Evolutionary conservation across 2,113 vertebrate species (phyloP), one percentile per base, ranked within the genome.

Genomic region (Xerus inauris): DNA sequence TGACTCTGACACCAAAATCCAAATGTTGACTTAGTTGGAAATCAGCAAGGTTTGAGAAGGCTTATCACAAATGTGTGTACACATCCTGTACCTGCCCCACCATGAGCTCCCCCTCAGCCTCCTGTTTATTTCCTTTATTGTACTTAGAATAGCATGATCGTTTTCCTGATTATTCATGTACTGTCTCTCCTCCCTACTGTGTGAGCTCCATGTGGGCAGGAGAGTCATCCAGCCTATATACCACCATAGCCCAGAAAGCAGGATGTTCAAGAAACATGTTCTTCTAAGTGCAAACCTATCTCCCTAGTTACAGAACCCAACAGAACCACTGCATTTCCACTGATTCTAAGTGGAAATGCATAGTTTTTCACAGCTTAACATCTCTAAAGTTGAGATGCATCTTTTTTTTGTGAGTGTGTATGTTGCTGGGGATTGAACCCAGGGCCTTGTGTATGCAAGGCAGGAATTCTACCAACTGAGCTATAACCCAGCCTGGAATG

Each of bases 21-120:
- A 62, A 38, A 81, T 2, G 30, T 4, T 38, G 38, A 32, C 67
- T 26, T 24, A 12, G 51, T 13, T 67, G 62, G 77, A 89, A 86
- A 67, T 45, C 47, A 47, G 14, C 76, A 51, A n/a, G 38, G 45
- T 40, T 30, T 30, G 32, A 83, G 81, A 82, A 81, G 26, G 54
- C 12, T 32, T 30, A 40, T 38, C 38, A 38, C 49, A 59, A 30
- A 45, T 2, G 12, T 19, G 0, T 0, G 0, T 7, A 5, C 0
- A 6, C 24, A 45, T 24, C 12, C 32, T n/a, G 22, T 7, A 7
- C 62, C 12, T 0, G 2, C 20, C 13, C 7, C 11, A 9, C 40
- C 2, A 0, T 0, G 17, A 54, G 7, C 54, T 45, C 26, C n/a
- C 0, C 22, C 16, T 10, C 28, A 1, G 51, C 54, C 12, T 22